Conservation (phyloP, 2,888 invertebrate species). For the Melieria omissa region DNA sequence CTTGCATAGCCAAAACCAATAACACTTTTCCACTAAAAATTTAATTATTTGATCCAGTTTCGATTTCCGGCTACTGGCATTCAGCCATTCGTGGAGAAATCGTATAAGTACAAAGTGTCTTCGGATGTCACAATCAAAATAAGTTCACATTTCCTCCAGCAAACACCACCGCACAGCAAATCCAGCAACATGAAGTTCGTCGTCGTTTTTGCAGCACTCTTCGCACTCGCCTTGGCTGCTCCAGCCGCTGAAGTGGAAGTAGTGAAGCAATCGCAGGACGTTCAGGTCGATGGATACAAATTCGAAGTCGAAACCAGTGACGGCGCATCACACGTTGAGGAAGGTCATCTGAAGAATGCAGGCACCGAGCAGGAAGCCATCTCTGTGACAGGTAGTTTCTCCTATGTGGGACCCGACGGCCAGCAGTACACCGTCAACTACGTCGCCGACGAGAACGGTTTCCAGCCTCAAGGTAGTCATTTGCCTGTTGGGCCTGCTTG, state of each 20-base stretch:
- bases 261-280: slow-evolving; percentile 38
- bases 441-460: slow-evolving; percentile 68
- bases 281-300: slow-evolving; percentile 39
- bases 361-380: slow-evolving; percentile 49
- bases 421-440: slow-evolving; percentile 66
- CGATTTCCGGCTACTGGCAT: too few relatives aligned
- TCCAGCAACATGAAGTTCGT: slow-evolving; percentile 52
- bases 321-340: slow-evolving; percentile 47
- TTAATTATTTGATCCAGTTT: too few relatives aligned
- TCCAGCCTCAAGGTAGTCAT: slow-evolving; percentile 62
- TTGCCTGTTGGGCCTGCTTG: slow-evolving; percentile 41
- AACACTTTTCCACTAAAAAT: too few relatives aligned
- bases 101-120: too few relatives aligned
- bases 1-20: too few relatives aligned
- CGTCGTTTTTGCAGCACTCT: slow-evolving; percentile 61
- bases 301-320: slow-evolving; percentile 53
- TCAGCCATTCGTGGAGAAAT: too few relatives aligned
- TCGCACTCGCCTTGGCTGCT: slow-evolving; percentile 48
- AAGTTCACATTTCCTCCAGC: too few relatives aligned
- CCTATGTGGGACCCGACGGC: slow-evolving; percentile 51
- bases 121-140: too few relatives aligned
- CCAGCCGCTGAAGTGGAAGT: slow-evolving; percentile 50
- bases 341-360: slow-evolving; percentile 47
- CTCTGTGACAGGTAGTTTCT: slow-evolving; percentile 49
- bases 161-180: background rate